phyloP scores from a whole-genome alignment of 1,140 invertebrate species.

The Alviniconcha marisindica region DNA sequence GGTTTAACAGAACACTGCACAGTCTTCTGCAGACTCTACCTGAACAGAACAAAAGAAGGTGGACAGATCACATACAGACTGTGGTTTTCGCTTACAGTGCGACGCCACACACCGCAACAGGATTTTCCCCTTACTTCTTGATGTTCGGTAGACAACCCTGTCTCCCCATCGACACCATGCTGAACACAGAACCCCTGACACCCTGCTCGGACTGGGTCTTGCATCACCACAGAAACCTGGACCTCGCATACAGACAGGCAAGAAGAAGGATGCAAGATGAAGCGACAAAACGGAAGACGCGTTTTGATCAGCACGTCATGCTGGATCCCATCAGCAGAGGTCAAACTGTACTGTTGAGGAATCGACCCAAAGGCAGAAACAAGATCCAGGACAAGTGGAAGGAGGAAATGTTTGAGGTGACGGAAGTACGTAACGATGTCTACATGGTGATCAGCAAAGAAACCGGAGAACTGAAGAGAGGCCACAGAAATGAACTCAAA shows the following conservation, averaged over 20 bases:
- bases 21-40: constrained; percentile 48
- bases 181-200: not conserved
- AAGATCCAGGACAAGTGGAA: constrained; percentile 46
- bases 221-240: not conserved
- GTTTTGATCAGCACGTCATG: not conserved
- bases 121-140: constrained; percentile 7
- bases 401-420: too few relatives aligned
- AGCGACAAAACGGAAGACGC: not conserved
- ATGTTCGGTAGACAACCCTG: constrained; percentile 15
- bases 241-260: not conserved
- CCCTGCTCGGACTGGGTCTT: not conserved
- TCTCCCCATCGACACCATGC: not conserved
- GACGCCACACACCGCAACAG: constrained; percentile 21
- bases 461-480: too few relatives aligned
- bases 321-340: constrained; percentile 4
- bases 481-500: too few relatives aligned
- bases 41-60: constrained; percentile 39
- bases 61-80: constrained; percentile 33
- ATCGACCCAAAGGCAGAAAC: constrained; percentile 21
- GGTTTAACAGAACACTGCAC: constrained; percentile 37
- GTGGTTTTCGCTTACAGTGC: not conserved
- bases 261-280: not conserved
- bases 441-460: too few relatives aligned
- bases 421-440: too few relatives aligned
- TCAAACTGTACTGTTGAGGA: constrained; percentile 15